Evolutionary conservation across 2,797 vertebrate species (phyloP), one percentile per base, ranked within the genome.

Genomic region (Cuniculus paca): DNA sequence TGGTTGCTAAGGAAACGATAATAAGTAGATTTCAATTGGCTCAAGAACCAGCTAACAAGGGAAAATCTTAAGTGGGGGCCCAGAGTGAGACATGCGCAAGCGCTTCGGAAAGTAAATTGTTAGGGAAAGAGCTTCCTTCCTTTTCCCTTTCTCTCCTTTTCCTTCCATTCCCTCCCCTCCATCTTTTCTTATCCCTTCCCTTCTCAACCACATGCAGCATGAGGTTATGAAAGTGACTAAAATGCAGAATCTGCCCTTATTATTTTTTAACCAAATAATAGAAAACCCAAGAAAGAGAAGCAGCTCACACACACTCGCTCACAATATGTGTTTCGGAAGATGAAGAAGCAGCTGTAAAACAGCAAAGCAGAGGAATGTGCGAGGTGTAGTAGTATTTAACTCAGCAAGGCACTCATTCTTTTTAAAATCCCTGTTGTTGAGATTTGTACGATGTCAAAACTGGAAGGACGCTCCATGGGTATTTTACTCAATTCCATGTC

Each of bases 1-100:
- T 93, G 94, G 92, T 97, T 96, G 90, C 91, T 88, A 95, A 89
- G 95, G 95, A 77, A 95, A 97, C 70, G 34, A 58, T 54, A 77
- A 88, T 89, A 92, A 95, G 63, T 92, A 94, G 88, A 95, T 96
- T 95, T 92, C 63, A 87, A 28, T 86, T 87, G 85, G 79, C 58
- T 95, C 36, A 77, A 93, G 91, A 95, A 91, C 36, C 20, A 24
- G 90, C 60, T 80, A n/a, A 56, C 61, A 39, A 45, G 86, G 50
- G 72, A 91, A 77, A 78, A 78, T 70, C 24, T 58, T 68, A 20
- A 89, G 20, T 22, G 34, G 58, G 82, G 60, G 72, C 65, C 83
- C n/a, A 87, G 63, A 86, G 42, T 19, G 60, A 91, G 60, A 72
- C 26, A 39, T 13, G 75, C 16, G n/a, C 61, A 26, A 45, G 24